Evolutionary conservation across 2,113 vertebrate genomes (phyloP), one percentile per base, ranked within the genome.

Genomic region (Burhinus oedicnemus): DNA sequence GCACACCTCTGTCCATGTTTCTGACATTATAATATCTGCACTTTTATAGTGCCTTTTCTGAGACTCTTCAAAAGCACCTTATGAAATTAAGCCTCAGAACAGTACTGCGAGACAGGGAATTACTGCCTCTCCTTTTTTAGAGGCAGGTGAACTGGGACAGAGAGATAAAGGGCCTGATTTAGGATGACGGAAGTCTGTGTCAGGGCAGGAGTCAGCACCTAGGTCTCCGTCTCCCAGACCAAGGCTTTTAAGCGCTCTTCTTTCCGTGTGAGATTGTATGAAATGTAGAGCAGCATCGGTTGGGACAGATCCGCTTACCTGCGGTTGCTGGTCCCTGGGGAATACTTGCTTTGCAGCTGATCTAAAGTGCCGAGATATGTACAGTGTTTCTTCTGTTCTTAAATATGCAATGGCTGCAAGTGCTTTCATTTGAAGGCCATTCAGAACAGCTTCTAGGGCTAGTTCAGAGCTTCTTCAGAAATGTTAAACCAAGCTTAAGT

Each of bases 31-130:
- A 45, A 77, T 47, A 55, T 87, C 80, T 88, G 97, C 90, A 91
- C 95, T 97, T 94, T 68, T 55, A 25, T 23, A 96, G 86, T 96
- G 94, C 90, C 96, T 97, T 98, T 91, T 79, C 75, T 90, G 93
- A 93, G 92, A 95, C 74, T 93, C 68, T 93, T 76, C 83, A 90
- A 92, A 96, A 91, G 92, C 95, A 96, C 96, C 95, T 96, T 96
- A 94, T 10, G 77, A 91, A 86, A 80, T 87, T 71, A 90, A 90
- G 82, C 82, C 89, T 96, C 94, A 75, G 69, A 95, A 68, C 86
- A 88, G 68, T 47, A 47, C 90, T 62, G 65, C 2, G 12, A 71
- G 83, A 77, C 5, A 11, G 61, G 72, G 83, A 25, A 36, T 70
- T 81, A 20, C 55, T 65, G 72, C 82, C 79, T 86, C 58, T 66